phyloP scores from a whole-genome alignment of 2,888 invertebrate genomes.

The Drosophila cognata region DNA sequence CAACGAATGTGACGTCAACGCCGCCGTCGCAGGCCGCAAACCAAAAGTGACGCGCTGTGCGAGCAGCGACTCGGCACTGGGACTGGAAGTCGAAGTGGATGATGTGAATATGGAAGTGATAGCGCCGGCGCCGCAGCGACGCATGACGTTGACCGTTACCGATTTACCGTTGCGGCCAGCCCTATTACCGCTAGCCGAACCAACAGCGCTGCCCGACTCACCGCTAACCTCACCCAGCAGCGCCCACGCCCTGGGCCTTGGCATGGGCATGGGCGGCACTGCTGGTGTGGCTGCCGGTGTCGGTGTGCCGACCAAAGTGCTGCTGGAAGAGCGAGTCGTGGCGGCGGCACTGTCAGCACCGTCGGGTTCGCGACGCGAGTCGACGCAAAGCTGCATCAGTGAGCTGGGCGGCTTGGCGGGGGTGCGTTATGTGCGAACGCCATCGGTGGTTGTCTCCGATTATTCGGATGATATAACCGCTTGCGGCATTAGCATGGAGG shows the following conservation, averaged over 20 bases:
- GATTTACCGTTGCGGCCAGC: conserved; percentile 84
- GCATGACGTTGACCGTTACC: conserved; percentile 84
- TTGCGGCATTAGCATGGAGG: conserved; percentile 87
- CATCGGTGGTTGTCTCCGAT: conserved; percentile 94
- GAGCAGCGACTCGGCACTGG: conserved; percentile 84
- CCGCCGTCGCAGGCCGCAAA: conserved; percentile 53
- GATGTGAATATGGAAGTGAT: conserved; percentile 64
- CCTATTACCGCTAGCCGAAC: conserved; percentile 83
- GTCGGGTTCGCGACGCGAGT: conserved; percentile 85
- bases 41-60: conserved; percentile 83
- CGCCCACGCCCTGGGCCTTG: conserved; percentile 1
- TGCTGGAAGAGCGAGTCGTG: conserved; percentile 87
- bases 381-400: conserved; percentile 84
- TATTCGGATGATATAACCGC: conserved; percentile 91
- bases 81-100: conserved; percentile 80
- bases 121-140: conserved; percentile 61
- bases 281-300: not conserved
- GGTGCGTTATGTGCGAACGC: conserved; percentile 90
- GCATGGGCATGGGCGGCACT: not conserved
- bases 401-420: conserved; percentile 85
- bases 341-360: conserved; percentile 86
- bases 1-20: conserved; percentile 60
- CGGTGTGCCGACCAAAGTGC: conserved; percentile 85
- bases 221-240: conserved; percentile 69
- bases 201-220: conserved; percentile 83